Evolutionary conservation across 2,888 invertebrate species (phyloP), one percentile per base, ranked within the genome.

Genomic region (Drosophila histrio): DNA sequence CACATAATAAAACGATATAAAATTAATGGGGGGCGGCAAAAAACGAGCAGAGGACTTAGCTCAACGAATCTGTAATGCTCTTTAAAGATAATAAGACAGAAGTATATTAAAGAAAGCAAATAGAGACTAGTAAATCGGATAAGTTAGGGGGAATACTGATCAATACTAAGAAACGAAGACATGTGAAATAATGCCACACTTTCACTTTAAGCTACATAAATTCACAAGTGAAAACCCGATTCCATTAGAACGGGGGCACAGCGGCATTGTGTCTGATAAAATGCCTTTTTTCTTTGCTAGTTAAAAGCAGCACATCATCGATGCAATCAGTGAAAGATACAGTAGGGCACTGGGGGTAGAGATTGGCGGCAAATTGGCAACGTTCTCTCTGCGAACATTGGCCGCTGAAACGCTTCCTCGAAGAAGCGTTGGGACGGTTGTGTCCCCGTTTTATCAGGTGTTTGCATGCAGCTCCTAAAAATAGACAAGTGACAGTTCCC

Each of bases 361-460:
- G 22, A 8, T 2, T 15, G 50, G 4, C 19, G 41, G 17, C 39
- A 61, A 74, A 61, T 69, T 75, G 75, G 70, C 71, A 74, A 52
- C 39, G 57, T 22, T 49, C 24, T 26, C 38, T 13, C 17, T 22
- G 7, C 53, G 30, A 39, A 34, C 39, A 46, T 73, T 66, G 46
- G 46, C 28, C 34, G 17, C 13, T 26, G 50, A 52, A 63, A 52
- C 32, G 56, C 74, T 72, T 72, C 75, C 75, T 74, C 41, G 19
- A 59, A 47, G 19, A 59, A 47, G 50, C 57, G 56, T 24, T 63
- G 56, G n/a, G 32, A 34, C 26, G 54, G 17, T 54, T 24, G 88
- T 87, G 89, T 89, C 87, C 89, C 80, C 89, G 87, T 80, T 89
- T 88, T 84, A 87, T 89, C 89, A 89, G 89, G 89, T 89, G 89